Conservation (phyloP, 92 coral and sea anemone genomes). For the Actinostola sp. region DNA sequence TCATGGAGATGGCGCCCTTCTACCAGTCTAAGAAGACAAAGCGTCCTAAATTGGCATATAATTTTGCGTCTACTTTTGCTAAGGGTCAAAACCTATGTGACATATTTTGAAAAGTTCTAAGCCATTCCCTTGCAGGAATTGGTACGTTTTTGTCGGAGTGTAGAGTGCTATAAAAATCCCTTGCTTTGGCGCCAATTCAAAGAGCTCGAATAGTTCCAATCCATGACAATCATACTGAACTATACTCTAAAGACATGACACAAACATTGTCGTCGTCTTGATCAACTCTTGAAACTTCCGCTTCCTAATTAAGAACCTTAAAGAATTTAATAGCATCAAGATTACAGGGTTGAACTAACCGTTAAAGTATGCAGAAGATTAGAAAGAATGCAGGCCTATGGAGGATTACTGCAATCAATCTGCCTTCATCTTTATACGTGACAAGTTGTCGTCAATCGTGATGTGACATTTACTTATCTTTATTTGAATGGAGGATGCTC, state of each 20-base stretch:
- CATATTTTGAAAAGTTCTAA: no score
- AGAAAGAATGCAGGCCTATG: constrained; percentile 11
- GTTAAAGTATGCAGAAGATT: background rate
- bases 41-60: no score
- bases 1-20: no score
- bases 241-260: constrained; percentile 6
- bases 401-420: background rate
- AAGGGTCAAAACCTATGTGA: no score
- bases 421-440: background rate
- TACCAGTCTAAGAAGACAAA: no score
- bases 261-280: constrained; percentile 21
- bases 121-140: no score
- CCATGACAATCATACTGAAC: background rate
- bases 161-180: no score
- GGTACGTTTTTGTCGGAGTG: no score
- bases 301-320: constrained; percentile 31
- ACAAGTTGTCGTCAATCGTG: constrained; percentile 8
- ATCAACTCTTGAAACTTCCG: constrained; percentile 53
- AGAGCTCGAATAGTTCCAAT: background rate
- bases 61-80: no score
- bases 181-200: no score
- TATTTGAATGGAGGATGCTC: background rate
- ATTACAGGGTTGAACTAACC: constrained; percentile 5
- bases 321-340: constrained; percentile 33
- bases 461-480: constrained; percentile 18